Percentiles rank a stretch among this genome's conserved stretches.
Evolutionary conservation across 1,140 invertebrate species (phyloP).

Genomic region (Ridgeia piscesae): DNA sequence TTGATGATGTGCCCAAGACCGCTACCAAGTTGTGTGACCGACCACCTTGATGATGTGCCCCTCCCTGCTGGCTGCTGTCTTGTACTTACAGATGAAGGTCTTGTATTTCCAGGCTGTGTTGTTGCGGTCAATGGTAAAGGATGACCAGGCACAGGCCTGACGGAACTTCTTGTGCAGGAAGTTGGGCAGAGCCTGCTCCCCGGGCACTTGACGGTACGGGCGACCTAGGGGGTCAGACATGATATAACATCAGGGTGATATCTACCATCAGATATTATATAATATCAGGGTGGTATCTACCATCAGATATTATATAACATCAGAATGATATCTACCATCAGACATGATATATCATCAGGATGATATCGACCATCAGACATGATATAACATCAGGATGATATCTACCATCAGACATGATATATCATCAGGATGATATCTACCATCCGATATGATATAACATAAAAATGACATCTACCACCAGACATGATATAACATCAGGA

Average conservation of each 20-base stretch:
- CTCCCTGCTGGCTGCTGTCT: too few relatives aligned
- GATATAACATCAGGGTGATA: constrained; percentile 9
- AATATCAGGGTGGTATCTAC: neutral
- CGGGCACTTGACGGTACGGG: constrained; percentile 43
- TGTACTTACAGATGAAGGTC: constrained; percentile 53
- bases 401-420: too few relatives aligned
- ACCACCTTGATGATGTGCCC: too few relatives aligned
- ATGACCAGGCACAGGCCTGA: constrained; percentile 54
- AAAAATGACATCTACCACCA: too few relatives aligned
- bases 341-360: too few relatives aligned
- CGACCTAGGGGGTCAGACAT: constrained; percentile 40
- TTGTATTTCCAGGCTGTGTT: constrained; percentile 56
- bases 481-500: neutral
- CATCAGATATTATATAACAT: neutral
- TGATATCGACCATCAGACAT: too few relatives aligned
- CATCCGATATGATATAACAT: too few relatives aligned
- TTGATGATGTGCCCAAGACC: too few relatives aligned
- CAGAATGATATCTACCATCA: too few relatives aligned
- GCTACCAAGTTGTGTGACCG: too few relatives aligned
- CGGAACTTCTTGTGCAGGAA: constrained; percentile 49
- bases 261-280: neutral
- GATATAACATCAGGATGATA: neutral
- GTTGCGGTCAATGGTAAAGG: constrained; percentile 54
- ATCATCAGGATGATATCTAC: too few relatives aligned
- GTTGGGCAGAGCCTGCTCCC: constrained; percentile 26